Conservation (phyloP, 2,888 invertebrate genomes). For the Eurois occulta region DNA sequence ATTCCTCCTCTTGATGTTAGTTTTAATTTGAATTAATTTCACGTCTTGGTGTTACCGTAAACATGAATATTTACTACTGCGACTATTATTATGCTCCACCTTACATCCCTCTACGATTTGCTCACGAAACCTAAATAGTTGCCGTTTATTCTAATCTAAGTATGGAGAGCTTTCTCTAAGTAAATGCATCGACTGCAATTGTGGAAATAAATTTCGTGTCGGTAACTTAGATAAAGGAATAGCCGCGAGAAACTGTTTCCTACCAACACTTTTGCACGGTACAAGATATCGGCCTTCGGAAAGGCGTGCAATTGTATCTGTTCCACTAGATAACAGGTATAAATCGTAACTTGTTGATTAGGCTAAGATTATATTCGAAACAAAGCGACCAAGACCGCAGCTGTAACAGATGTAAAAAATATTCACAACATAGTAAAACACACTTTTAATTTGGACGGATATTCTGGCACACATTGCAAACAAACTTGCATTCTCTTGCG, state of each 20-base stretch:
- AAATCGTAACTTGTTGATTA: conserved; percentile 45
- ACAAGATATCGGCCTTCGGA: conserved; percentile 29
- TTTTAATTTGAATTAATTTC: conserved; percentile 37
- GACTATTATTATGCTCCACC: neutral
- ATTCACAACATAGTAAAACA: conserved; percentile 21
- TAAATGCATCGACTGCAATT: conserved; percentile 6
- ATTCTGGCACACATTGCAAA: conserved; percentile 53
- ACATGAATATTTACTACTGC: conserved; percentile 4
- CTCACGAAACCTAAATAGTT: conserved; percentile 20
- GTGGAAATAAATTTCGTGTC: conserved; percentile 13
- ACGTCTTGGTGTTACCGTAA: conserved; percentile 8
- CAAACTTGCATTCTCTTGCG: conserved; percentile 59
- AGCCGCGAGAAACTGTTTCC: conserved; percentile 18
- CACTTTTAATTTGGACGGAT: conserved; percentile 30
- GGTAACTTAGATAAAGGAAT: conserved; percentile 26
- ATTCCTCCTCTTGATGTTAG: conserved; percentile 20
- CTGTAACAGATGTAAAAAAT: conserved; percentile 12
- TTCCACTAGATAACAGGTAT: conserved; percentile 28
- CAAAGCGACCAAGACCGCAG: conserved; percentile 29
- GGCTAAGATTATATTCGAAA: conserved; percentile 20
- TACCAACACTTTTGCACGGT: conserved; percentile 11
- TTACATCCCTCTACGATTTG: neutral
- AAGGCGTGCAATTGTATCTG: conserved; percentile 39
- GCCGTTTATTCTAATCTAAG: conserved; percentile 2
- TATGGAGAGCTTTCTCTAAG: conserved; percentile 22